Evolutionary conservation across 2,888 invertebrate genomes (phyloP), one percentile per base, ranked within the genome.

Genomic region (Phyllotreta cruciferae): DNA sequence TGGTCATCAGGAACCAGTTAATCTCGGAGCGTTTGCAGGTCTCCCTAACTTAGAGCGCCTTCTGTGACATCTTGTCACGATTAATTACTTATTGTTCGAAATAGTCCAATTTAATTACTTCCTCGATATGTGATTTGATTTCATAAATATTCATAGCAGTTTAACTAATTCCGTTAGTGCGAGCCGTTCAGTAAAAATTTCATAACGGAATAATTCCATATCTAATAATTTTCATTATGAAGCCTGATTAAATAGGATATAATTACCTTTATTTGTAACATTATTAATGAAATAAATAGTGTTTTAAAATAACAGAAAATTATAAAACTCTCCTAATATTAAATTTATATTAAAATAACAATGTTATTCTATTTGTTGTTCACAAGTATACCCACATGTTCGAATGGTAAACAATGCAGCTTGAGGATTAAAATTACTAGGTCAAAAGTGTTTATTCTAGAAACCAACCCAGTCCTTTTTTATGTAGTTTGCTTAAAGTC

Each of bases 11-110:
- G 24, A 24, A 24, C 24, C 24, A 24, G 24, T 24, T 24, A 24
- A 24, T 24, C 24, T 24, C 24, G 4, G 24, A 24, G 1, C 24
- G 24, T 24, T 24, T 4, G 24, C 24, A 24, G 66, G 67, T 67
- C 64, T 70, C 65, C 69, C 71, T 69, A 74, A 74, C 73, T 72
- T 72, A 63, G 66, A 70, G 62, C 63, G 66, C 63, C 70, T 69
- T 70, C 68, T 71, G 77, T 75, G 77, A 77, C 79, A 78, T 79
- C 78, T 79, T 79, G 80, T 77, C 74, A 73, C 66, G 73, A 71
- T 78, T 79, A 79, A 80, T 80, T 79, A 77, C 77, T 77, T 77
- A 79, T 79, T 79, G 78, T 80, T 75, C 69, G 68, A 72, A 73
- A 73, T 76, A 69, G 69, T 66, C 69, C 66, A 66, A 69, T 68